These are phyloP conservation scores for Euglossa dilemma DNA, from an alignment of 1,140 invertebrate genomes.

Conservation along the genomic window DNA sequence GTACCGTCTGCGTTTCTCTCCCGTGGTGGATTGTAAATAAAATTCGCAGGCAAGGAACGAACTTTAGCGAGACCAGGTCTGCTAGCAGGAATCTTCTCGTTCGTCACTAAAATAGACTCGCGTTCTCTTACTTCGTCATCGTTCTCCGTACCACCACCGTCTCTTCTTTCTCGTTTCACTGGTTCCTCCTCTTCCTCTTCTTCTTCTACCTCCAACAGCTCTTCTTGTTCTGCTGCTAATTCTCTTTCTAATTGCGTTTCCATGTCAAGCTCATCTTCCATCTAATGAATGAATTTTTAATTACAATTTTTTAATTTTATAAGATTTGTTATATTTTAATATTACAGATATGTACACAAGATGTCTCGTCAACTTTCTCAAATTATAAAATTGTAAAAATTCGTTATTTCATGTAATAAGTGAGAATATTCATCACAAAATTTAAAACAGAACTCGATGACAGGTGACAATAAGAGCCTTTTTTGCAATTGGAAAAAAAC, in stretches of 20 bases:
- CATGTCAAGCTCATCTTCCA: conserved; percentile 96
- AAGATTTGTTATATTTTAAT: not conserved
- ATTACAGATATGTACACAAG: no score
- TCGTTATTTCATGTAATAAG: no score
- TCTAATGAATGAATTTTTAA: conserved; percentile 79
- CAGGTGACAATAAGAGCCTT: no score
- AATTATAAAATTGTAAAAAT: no score
- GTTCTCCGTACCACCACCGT: conserved; percentile 83
- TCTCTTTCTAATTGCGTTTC: conserved; percentile 94
- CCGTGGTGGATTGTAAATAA: conserved; percentile 86
- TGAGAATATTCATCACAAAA: no score
- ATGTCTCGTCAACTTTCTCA: no score
- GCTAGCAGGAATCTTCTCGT: conserved; percentile 58
- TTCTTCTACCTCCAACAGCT: conserved; percentile 86
- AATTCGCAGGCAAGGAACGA: conserved; percentile 87
- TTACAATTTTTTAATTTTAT: not conserved
- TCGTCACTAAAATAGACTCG: conserved; percentile 62
- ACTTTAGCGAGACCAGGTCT: conserved; percentile 83
- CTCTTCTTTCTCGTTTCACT: conserved; percentile 80
- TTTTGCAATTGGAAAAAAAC: no score
- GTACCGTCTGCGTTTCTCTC: conserved; percentile 73
- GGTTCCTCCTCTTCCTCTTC: conserved; percentile 88
- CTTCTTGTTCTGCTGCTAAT: conserved; percentile 84
- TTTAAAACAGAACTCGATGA: no score
- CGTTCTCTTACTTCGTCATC: conserved; percentile 77